A percentile compares a stretch with the other conserved stretches of the same genome.
Conservation (phyloP, 1,140 invertebrate genomes). For the Oppia nitens region DNA sequence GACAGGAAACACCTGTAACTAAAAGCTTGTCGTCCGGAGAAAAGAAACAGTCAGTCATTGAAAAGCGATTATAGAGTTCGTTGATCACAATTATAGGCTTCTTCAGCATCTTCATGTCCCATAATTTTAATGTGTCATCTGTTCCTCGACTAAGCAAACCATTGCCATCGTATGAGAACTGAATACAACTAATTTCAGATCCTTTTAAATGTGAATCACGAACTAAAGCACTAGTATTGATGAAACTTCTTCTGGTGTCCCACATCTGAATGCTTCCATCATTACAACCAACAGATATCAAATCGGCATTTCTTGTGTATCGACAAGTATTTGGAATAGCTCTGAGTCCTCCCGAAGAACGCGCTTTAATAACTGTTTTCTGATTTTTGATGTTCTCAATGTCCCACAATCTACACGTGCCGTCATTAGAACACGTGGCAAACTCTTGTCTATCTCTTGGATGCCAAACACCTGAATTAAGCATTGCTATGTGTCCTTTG, state of each 20-base stretch:
- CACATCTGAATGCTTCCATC: conserved; percentile 97
- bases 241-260: conserved; percentile 56
- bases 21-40: conserved; percentile 82
- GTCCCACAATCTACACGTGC: conserved; percentile 60
- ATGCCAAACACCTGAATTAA: conserved; percentile 86
- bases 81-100: conserved; percentile 37
- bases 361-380: conserved; percentile 70
- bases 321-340: conserved; percentile 66
- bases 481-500: conserved; percentile 82
- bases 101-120: conserved; percentile 76
- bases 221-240: conserved; percentile 56
- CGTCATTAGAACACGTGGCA: conserved; percentile 80
- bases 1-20: conserved; percentile 66
- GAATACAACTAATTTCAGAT: conserved; percentile 60
- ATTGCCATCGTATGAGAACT: conserved; percentile 72
- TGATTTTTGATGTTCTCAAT: conserved; percentile 45
- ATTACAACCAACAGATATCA: conserved; percentile 71
- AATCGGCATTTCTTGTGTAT: conserved; percentile 70
- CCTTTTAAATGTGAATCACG: conserved; percentile 64
- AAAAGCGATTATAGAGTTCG: conserved; percentile 56
- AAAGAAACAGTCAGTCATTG: conserved; percentile 76
- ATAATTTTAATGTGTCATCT: conserved; percentile 87
- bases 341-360: conserved; percentile 69
- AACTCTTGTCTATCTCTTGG: conserved; percentile 81
- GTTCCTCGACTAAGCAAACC: conserved; percentile 61